These are phyloP conservation scores for Sphinx pinastri DNA, from an alignment of 2,888 invertebrate species.

Conservation along the genomic window DNA sequence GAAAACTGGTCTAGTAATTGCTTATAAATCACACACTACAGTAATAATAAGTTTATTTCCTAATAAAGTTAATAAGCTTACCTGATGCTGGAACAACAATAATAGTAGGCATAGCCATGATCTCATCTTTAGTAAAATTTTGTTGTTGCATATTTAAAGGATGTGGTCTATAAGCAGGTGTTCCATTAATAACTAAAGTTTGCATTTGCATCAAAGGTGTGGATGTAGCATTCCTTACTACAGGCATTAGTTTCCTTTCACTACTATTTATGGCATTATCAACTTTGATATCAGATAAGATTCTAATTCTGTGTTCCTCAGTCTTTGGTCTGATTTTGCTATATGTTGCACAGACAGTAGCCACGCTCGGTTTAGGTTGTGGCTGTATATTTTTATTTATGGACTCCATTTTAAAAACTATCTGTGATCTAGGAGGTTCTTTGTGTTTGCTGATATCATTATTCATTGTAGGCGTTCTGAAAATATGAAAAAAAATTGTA, in stretches of 20 bases:
- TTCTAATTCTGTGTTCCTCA: conserved; percentile 63
- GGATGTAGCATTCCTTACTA: conserved; percentile 57
- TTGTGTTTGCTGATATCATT: neutral
- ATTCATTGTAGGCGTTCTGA: conserved; percentile 6
- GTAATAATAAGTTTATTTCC: neutral
- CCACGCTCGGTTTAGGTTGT: neutral
- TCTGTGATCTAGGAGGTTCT: neutral
- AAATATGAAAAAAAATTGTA: neutral
- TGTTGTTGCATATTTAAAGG: conserved; percentile 39
- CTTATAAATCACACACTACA: neutral
- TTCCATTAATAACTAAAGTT: conserved; percentile 71
- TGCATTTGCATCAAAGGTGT: conserved; percentile 66
- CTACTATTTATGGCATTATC: conserved; percentile 51
- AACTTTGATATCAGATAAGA: conserved; percentile 73
- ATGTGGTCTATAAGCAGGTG: conserved; percentile 62
- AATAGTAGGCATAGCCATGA: conserved; percentile 83
- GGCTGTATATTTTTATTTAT: conserved; percentile 22
- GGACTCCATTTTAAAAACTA: conserved; percentile 24
- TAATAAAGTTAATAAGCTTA: conserved; percentile 40
- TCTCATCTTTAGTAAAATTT: conserved; percentile 72
- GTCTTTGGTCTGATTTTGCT: conserved; percentile 44
- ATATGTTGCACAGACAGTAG: conserved; percentile 8
- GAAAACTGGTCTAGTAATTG: conserved; percentile 10
- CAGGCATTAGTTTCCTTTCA: conserved; percentile 43
- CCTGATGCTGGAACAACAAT: conserved; percentile 71